phyloP scores from a whole-genome alignment of 2,797 vertebrate genomes.

The Propithecus deckenii region DNA sequence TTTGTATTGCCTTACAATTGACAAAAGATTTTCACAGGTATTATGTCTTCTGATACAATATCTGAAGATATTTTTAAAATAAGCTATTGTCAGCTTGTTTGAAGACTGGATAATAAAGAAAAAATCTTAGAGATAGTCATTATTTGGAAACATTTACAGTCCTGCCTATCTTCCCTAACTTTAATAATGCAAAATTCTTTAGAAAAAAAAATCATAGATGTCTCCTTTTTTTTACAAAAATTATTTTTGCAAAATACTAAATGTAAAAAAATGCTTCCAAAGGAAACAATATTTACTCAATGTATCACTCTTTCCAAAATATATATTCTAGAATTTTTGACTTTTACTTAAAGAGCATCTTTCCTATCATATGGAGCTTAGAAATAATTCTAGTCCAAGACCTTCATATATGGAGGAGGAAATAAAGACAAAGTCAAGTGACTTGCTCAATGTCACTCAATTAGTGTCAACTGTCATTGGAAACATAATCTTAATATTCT shows the following conservation, averaged over 20 bases:
- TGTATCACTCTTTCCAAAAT: conserved; percentile 9
- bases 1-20: background rate
- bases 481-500: background rate
- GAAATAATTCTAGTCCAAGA: background rate
- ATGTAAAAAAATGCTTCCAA: background rate
- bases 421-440: background rate
- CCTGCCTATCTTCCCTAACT: background rate
- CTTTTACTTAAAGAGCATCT: background rate
- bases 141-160: background rate
- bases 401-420: background rate
- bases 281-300: background rate
- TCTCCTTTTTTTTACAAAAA: background rate
- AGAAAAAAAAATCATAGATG: background rate
- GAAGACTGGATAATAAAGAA: conserved; percentile 16
- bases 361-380: background rate
- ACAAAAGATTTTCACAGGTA: background rate
- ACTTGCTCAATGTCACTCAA: background rate
- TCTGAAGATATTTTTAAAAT: conserved; percentile 19
- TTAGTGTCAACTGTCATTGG: background rate
- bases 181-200: conserved; percentile 15
- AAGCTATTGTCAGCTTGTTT: background rate
- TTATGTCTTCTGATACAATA: conserved; percentile 3
- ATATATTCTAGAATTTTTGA: background rate
- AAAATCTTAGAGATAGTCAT: background rate
- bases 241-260: background rate